Percentiles rank a stretch among this genome's conserved stretches.
phyloP scores from a whole-genome alignment of 2,888 invertebrate genomes.

The Xestoiulus laeticollis region DNA sequence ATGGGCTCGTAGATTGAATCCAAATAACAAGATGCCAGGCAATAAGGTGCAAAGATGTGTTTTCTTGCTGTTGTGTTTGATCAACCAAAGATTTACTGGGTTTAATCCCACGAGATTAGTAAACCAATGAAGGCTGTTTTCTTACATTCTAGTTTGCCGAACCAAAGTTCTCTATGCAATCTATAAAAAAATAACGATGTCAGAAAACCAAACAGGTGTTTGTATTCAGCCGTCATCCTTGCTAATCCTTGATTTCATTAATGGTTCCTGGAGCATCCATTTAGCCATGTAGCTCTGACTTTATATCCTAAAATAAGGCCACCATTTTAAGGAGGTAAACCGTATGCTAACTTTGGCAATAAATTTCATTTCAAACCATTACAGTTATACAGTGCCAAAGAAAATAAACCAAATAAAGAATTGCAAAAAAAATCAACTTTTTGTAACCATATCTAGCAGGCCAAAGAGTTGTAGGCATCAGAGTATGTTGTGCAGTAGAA shows the following conservation, averaged over 20 bases:
- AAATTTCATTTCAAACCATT: neutral
- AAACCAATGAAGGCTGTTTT: neutral
- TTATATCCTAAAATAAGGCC: neutral
- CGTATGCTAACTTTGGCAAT: neutral
- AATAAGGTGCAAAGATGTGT: neutral
- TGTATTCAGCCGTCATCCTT: neutral
- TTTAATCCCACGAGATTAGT: neutral
- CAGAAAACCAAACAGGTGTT: conserved; percentile 21
- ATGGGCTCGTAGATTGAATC: neutral
- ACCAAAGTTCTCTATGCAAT: neutral
- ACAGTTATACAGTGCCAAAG: neutral
- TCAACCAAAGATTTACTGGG: neutral
- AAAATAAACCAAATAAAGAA: neutral
- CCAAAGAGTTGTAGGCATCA: too few species aligned
- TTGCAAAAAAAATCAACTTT: neutral
- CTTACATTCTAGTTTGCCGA: neutral
- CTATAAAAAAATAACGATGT: neutral
- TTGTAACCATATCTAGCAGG: neutral
- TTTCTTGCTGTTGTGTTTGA: neutral
- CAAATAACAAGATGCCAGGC: neutral
- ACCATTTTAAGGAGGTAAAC: neutral
- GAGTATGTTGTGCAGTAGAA: too few species aligned
- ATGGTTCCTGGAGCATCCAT: neutral
- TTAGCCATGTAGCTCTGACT: neutral
- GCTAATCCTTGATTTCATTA: conserved; percentile 29